phyloP scores from a whole-genome alignment of 2,113 vertebrate genomes.

The Nycticebus coucang region DNA sequence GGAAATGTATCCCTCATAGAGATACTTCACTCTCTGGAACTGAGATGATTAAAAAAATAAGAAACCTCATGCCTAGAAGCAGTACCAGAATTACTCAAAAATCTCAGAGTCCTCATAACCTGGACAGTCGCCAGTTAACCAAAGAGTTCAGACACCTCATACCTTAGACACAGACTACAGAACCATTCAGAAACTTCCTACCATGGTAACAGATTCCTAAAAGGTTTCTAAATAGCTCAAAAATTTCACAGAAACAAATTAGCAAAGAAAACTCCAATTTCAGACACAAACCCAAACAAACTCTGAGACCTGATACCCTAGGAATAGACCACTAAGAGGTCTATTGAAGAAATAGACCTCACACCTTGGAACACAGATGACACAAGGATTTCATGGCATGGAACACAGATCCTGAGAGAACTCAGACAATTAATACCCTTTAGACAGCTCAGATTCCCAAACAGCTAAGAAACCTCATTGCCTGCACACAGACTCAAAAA shows the following conservation, averaged over 20 bases:
- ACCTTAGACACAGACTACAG: conserved; percentile 1
- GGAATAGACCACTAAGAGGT: neutral
- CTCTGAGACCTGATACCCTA: neutral
- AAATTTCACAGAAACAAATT: neutral
- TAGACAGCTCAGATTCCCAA: neutral
- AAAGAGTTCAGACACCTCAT: neutral
- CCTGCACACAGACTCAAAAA: neutral
- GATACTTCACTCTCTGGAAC: neutral
- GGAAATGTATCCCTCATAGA: neutral
- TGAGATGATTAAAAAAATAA: conserved; percentile 2
- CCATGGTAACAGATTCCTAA: neutral
- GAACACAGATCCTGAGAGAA: neutral
- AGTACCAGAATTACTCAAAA: conserved; percentile 20
- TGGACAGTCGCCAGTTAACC: neutral
- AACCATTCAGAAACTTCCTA: neutral
- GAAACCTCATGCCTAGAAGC: neutral
- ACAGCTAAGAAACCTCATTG: neutral
- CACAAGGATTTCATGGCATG: neutral
- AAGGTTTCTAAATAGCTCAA: neutral
- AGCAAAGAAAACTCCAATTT: neutral
- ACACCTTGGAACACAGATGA: neutral
- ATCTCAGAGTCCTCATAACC: neutral
- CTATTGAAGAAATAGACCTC: neutral
- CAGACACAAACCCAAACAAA: neutral
- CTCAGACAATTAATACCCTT: neutral